phyloP scores from a whole-genome alignment of 2,113 vertebrate genomes.

The Microtus ochrogaster region DNA sequence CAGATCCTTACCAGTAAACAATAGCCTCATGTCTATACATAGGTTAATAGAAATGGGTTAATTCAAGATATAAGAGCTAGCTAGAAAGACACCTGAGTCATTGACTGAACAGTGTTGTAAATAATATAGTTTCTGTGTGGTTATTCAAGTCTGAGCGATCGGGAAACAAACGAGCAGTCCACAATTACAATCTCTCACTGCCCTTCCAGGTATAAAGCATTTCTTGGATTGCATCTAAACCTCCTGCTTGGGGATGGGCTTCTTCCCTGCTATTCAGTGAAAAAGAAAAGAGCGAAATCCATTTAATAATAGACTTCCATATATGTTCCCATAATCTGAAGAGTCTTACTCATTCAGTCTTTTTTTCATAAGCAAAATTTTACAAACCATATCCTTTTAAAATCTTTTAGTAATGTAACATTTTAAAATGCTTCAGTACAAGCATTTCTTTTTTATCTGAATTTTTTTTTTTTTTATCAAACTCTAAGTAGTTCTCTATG shows the following conservation, averaged over 20 bases:
- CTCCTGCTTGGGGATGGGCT: not conserved
- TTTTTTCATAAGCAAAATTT: conserved; percentile 9
- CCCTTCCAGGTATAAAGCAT: not conserved
- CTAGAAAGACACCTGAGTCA: no score
- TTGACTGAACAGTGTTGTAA: no score
- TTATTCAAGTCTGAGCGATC: no score
- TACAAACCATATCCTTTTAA: not conserved
- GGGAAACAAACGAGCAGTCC: no score
- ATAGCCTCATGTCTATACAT: no score
- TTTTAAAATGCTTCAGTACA: not conserved
- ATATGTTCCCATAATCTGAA: not conserved
- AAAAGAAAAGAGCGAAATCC: not conserved
- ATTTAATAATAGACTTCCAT: not conserved
- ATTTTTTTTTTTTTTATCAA: not conserved
- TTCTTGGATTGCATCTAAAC: conserved; percentile 28
- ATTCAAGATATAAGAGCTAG: no score
- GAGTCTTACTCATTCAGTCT: not conserved
- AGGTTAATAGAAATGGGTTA: no score
- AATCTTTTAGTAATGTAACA: not conserved
- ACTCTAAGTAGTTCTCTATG: not conserved
- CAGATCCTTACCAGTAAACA: no score
- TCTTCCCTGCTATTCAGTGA: not conserved
- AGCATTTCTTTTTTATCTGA: not conserved
- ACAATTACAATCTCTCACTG: no score
- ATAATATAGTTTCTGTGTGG: no score